These are phyloP conservation scores for Oreochromis tanganicae DNA, from an alignment of 2,113 vertebrate species.

Conservation along the genomic window DNA sequence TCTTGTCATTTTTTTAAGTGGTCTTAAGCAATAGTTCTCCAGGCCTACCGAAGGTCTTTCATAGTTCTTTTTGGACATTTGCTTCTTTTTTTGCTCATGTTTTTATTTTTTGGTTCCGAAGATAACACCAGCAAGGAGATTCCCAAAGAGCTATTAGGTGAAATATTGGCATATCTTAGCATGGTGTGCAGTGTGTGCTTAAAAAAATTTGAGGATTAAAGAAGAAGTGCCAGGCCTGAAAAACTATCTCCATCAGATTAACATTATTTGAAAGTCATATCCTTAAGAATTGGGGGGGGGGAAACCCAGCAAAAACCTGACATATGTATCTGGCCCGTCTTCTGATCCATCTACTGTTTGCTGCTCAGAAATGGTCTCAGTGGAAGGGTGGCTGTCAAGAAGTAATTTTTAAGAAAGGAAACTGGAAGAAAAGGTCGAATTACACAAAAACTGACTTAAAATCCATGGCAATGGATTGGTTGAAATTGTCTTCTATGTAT, in stretches of 20 bases:
- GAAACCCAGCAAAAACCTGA: not conserved
- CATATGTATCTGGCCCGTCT: not conserved
- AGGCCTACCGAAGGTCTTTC: not conserved
- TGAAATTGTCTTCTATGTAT: not conserved
- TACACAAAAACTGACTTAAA: not conserved
- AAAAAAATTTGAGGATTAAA: not conserved
- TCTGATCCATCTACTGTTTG: not conserved
- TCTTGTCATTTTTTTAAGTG: not conserved
- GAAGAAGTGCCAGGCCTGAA: not conserved
- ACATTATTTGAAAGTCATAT: not conserved
- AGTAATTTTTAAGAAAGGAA: not conserved
- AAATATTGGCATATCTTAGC: not conserved
- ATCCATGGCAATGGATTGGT: not conserved
- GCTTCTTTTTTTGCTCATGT: not conserved
- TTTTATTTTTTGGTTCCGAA: not conserved
- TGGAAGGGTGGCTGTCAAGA: not conserved
- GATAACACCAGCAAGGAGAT: not conserved
- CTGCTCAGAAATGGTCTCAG: not conserved
- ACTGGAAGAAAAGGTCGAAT: not conserved
- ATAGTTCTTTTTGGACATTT: not conserved
- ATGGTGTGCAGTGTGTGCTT: not conserved
- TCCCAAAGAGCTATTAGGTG: not conserved
- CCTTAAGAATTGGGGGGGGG: fast-evolving
- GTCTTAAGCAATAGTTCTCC: not conserved
- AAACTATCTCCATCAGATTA: not conserved